Base-by-base conservation (phyloP, 2,113 vertebrate species). In the Anthoscopus minutus region DNA sequence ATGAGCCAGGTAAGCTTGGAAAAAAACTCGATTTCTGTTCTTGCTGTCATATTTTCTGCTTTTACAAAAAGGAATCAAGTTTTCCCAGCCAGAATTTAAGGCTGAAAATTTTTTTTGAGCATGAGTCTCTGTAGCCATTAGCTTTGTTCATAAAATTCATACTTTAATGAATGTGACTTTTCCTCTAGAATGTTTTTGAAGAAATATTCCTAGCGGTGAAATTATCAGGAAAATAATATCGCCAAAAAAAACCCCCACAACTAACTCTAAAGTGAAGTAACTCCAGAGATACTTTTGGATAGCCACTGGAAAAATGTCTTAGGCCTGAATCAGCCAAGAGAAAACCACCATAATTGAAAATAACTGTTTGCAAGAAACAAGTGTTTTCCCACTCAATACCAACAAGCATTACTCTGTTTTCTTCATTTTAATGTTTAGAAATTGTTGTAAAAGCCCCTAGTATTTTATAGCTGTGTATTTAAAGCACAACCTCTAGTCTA, bases 181-280 rank as follows among this genome's bases (percentile, higher is more conserved):
- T 24, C 9, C 7, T 27, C 11, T 33, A 14, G 27, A 14, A 4
- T 17, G 7, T 33, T 33, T 37, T 51, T 44, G 20, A 66, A 66
- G 37, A 51, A 30, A 20, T 30, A 66, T 51, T 81, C 58, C 33
- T 16, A 58, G 19, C 20, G 44, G 28, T 58, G 10, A 57, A 51
- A 42, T 28, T 28, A 13, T 13, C 12, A 38, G 28, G 37, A 44
- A 81, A 73, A 50, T 37, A 9, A 15, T 3, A 23, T 13, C 18
- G 25, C 7, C 1, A 14, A 18, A 50, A 47, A 8, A 31, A 4
- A 8, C 1, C 0, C 11, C 3, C 19, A 38, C 13, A 21, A 62
- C 35, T 56, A 18, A 56, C 25, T 88, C 10, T 58, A 30, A 33
- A 23, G 10, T 33, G 23, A 58, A 73, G n/a, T 30, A 24, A 66